Base-by-base conservation (phyloP, 2,797 vertebrate genomes). In the Gambelia wislizenii region DNA sequence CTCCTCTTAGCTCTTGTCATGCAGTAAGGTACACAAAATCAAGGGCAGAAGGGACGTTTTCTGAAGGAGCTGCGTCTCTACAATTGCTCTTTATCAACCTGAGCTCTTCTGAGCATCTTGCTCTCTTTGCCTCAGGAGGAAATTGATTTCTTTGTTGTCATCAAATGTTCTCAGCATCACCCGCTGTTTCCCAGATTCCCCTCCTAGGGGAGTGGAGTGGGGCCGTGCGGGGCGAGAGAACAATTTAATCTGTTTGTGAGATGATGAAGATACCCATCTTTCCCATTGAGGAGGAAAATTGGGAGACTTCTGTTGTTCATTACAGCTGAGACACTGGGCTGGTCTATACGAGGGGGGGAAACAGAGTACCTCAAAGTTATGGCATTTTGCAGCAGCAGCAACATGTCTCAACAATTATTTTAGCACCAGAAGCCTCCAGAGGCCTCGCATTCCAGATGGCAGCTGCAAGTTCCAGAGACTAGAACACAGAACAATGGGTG, bases 261-360 rank as follows among this genome's bases (percentile, higher is more conserved):
- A 74, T 39, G 13, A 54, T 36, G 33, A 22, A 22, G 52, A 76
- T 67, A 9, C 36, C 22, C 0, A 4, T 9, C 22, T 52, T 20
- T 30, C 47, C 27, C 42, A 25, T 61, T 20, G 61, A 56, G 77
- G 36, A 30, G 18, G 44, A 69, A 74, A 61, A 5, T 36, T 12
- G 61, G 56, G 25, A 30, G 16, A 27, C 39, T 27, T 0, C n/a
- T 1, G 39, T 33, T n/a, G 0, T 1, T 20, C 5, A 6, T 6
- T 12, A 2, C 16, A 39, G 27, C 4, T 2, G 4, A 27, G 1
- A 9, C 1, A 2, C 36, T 1, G 14, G n/a, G n/a, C n/a, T n/a
- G n/a, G n/a, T n/a, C n/a, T n/a, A n/a, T n/a, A n/a, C n/a, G n/a
- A n/a, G n/a, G n/a, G n/a, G n/a, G n/a, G n/a, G n/a, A n/a, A n/a